A percentile compares a stretch with the other conserved stretches of the same genome.
These are phyloP conservation scores for Astropecten irregularis DNA, from an alignment of 53 echinoderm and acorn worm species.

Conservation along the genomic window DNA sequence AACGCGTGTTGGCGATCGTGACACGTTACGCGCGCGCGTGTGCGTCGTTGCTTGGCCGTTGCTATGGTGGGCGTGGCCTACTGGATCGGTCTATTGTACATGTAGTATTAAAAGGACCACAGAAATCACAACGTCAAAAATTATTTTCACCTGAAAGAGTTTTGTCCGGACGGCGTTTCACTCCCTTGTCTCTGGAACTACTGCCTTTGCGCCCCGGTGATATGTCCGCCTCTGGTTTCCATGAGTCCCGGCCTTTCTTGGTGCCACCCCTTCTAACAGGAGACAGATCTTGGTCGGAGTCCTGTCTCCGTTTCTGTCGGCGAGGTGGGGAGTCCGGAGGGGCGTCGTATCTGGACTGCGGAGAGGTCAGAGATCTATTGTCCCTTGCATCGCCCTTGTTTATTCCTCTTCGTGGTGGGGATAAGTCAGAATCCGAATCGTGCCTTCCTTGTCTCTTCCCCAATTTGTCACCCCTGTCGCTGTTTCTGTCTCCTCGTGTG, in stretches of 20 bases:
- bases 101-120: too few species aligned
- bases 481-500: slow-evolving; percentile 20
- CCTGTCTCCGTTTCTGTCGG: not conserved
- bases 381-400: not conserved
- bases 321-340: not conserved
- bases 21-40: too few species aligned
- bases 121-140: too few species aligned
- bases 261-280: not conserved
- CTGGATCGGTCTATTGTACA: too few species aligned
- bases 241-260: slow-evolving; percentile 29
- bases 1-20: too few species aligned
- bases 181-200: too few species aligned
- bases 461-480: too few species aligned
- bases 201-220: too few species aligned
- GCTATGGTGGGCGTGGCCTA: too few species aligned
- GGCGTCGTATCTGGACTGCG: too few species aligned
- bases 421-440: slow-evolving; percentile 35
- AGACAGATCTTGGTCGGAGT: not conserved
- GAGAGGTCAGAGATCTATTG: too few species aligned
- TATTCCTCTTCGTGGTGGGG: slow-evolving; percentile 18
- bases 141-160: slow-evolving; percentile 70
- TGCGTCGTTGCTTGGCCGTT: too few species aligned
- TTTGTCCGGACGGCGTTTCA: not conserved
- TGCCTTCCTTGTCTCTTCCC: not conserved
- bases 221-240: slow-evolving; percentile 50